A percentile compares a stretch with the other conserved stretches of the same genome.
phyloP scores from a whole-genome alignment of 2,888 invertebrate genomes.

The Ochropleura leucogaster region DNA sequence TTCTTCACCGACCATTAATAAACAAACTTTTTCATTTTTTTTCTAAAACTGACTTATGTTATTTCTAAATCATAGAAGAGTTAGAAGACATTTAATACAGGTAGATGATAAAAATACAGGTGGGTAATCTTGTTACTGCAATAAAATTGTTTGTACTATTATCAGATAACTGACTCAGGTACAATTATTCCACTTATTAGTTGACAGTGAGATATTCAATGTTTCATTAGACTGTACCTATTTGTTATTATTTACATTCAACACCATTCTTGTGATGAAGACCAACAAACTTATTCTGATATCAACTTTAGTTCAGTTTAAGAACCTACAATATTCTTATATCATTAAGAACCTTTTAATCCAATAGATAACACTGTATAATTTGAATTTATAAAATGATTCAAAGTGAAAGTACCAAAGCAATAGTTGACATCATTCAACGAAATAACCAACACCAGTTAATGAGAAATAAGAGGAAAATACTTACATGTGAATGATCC shows the following conservation, averaged over 20 bases:
- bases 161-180: constrained; percentile 35
- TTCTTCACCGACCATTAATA: neutral
- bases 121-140: constrained; percentile 42
- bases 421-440: constrained; percentile 80
- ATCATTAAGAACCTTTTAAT: constrained; percentile 22
- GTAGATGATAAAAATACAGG: constrained; percentile 45
- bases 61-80: neutral
- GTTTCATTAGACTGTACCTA: constrained; percentile 41
- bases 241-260: constrained; percentile 65
- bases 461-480: constrained; percentile 37
- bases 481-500: constrained; percentile 68
- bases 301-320: constrained; percentile 7
- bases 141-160: constrained; percentile 23
- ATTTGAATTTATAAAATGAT: constrained; percentile 53
- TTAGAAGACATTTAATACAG: constrained; percentile 1
- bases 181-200: constrained; percentile 7
- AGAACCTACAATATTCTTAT: constrained; percentile 21
- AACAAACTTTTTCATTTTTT: neutral
- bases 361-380: constrained; percentile 25
- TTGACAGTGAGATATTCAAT: constrained; percentile 14
- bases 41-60: too few species aligned
- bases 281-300: constrained; percentile 11
- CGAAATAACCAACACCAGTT: constrained; percentile 65
- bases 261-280: constrained; percentile 37
- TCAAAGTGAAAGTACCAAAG: constrained; percentile 76